These are phyloP conservation scores for Monoplex corrugatus DNA, from an alignment of 2,888 invertebrate genomes.

Conservation along the genomic window DNA sequence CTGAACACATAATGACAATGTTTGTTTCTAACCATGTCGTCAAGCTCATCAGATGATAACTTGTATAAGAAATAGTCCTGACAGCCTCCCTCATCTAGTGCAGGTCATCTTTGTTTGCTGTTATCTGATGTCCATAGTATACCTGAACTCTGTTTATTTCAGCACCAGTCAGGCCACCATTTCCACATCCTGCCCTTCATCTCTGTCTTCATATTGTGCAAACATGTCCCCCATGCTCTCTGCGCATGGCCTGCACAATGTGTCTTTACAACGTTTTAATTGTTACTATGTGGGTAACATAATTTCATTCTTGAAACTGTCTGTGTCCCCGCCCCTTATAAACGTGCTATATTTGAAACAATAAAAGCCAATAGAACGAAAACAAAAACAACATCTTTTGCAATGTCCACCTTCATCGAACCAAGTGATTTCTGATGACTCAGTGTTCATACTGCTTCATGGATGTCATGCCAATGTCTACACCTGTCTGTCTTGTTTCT, in stretches of 20 bases:
- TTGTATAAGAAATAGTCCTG: neutral
- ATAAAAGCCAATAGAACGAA: neutral
- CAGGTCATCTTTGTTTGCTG: neutral
- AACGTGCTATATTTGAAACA: neutral
- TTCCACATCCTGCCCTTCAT: neutral
- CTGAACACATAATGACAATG: too few relatives aligned
- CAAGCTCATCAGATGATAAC: neutral
- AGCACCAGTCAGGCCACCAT: neutral
- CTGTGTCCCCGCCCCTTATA: neutral
- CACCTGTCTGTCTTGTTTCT: neutral
- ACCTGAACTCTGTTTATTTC: neutral
- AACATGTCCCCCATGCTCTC: neutral
- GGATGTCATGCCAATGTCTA: neutral
- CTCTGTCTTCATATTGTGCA: neutral
- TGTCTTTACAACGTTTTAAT: too few relatives aligned
- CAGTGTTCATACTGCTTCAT: neutral
- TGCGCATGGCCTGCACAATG: too few relatives aligned
- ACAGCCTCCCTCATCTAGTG: neutral
- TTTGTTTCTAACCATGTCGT: neutral
- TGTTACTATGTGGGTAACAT: neutral
- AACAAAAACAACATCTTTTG: neutral
- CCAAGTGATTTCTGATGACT: neutral
- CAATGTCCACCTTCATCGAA: neutral
- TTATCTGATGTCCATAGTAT: neutral
- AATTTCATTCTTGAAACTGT: neutral